Evolutionary conservation across 2,888 invertebrate genomes (phyloP).

Genomic region (Pharmacophagus antenor): DNA sequence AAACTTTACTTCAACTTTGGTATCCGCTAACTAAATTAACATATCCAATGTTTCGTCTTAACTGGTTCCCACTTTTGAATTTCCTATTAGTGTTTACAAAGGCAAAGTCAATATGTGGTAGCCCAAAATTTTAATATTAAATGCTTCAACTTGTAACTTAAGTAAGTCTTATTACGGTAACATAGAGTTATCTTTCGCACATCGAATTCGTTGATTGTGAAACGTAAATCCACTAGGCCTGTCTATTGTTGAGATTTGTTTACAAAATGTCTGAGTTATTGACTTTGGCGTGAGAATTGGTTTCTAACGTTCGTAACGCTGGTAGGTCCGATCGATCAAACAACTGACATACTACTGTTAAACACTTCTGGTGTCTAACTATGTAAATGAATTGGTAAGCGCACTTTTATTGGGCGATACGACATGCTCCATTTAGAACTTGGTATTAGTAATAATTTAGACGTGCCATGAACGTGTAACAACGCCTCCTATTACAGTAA

Average conservation of each 20-base stretch:
- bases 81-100: constrained; percentile 78
- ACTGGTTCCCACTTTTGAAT: constrained; percentile 78
- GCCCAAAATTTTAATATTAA: constrained; percentile 55
- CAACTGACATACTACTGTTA: constrained; percentile 69
- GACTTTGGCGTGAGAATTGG: constrained; percentile 79
- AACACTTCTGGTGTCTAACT: constrained; percentile 39
- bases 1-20: constrained; percentile 18
- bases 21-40: constrained; percentile 61
- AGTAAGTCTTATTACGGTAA: constrained; percentile 30
- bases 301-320: constrained; percentile 70
- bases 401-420: constrained; percentile 31
- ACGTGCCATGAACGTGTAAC: constrained; percentile 21
- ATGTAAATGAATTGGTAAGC: constrained; percentile 35
- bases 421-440: constrained; percentile 15
- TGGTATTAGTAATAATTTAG: constrained; percentile 23
- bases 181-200: constrained; percentile 37
- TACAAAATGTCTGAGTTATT: constrained; percentile 71
- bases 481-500: constrained; percentile 16
- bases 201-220: constrained; percentile 43
- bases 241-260: constrained; percentile 72
- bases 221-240: constrained; percentile 53
- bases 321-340: constrained; percentile 72
- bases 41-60: constrained; percentile 77
- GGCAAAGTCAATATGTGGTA: constrained; percentile 73
- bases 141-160: constrained; percentile 22